Conservation (phyloP, 2,888 invertebrate genomes). For the Priocnemis perturbator region DNA sequence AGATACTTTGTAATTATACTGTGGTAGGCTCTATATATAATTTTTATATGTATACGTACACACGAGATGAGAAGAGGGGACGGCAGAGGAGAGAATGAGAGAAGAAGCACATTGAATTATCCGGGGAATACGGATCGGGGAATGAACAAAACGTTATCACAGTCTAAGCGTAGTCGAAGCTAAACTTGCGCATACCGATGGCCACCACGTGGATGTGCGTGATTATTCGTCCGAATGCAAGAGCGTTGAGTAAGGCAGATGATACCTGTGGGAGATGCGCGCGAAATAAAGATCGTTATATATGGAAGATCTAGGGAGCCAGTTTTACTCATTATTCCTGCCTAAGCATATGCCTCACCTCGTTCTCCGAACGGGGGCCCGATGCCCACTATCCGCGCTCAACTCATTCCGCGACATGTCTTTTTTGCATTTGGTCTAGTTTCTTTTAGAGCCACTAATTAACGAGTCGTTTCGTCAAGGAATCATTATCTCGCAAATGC, state of each 20-base stretch:
- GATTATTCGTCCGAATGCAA: conserved; percentile 42
- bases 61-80: conserved; percentile 13
- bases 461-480: too few species aligned
- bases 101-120: not conserved
- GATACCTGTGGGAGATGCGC: conserved; percentile 8
- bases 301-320: conserved; percentile 29
- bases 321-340: not conserved
- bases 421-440: too few species aligned
- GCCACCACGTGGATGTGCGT: conserved; percentile 55
- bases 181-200: conserved; percentile 47
- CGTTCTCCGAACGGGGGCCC: too few species aligned
- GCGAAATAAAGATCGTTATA: conserved; percentile 58
- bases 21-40: conserved; percentile 58
- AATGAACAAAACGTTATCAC: conserved; percentile 29
- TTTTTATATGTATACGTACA: conserved; percentile 49
- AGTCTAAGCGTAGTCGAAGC: conserved; percentile 30
- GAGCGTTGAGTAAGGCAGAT: conserved; percentile 30
- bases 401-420: too few species aligned
- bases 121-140: conserved; percentile 35
- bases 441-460: too few species aligned
- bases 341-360: too few species aligned
- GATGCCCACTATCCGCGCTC: too few species aligned
- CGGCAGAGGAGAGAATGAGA: conserved; percentile 5
- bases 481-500: too few species aligned
- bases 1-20: conserved; percentile 61